A percentile compares a stretch with the other conserved stretches of the same genome.
phyloP scores from a whole-genome alignment of 2,888 invertebrate species.

The Sinotaia quadrata region DNA sequence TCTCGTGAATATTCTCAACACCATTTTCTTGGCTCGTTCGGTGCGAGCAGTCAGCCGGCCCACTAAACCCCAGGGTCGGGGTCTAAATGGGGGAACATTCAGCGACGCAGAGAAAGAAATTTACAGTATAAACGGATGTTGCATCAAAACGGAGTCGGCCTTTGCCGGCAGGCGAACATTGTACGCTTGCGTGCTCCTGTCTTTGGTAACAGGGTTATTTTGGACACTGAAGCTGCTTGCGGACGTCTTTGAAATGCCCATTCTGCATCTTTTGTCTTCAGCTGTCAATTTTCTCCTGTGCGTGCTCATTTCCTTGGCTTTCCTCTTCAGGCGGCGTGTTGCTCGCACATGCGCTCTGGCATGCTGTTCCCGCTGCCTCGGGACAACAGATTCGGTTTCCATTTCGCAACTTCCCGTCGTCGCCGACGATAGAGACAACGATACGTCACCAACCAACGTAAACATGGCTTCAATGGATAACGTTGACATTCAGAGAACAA shows the following conservation, averaged over 20 bases:
- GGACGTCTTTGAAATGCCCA: conserved; percentile 37
- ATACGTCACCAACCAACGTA: too few relatives aligned
- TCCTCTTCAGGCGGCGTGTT: conserved; percentile 13
- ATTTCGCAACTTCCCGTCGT: not conserved
- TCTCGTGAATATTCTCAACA: conserved; percentile 44
- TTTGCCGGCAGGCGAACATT: conserved; percentile 37
- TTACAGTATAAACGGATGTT: not conserved
- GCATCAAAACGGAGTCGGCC: not conserved
- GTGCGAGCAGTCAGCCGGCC: conserved; percentile 33
- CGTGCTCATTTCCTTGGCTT: conserved; percentile 12
- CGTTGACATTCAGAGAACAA: too few relatives aligned
- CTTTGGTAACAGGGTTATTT: conserved; percentile 47
- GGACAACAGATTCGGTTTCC: not conserved
- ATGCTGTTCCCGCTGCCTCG: conserved; percentile 4
- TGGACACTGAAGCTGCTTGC: conserved; percentile 51
- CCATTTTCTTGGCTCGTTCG: conserved; percentile 42
- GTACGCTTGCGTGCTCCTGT: conserved; percentile 47
- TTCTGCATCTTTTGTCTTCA: conserved; percentile 43
- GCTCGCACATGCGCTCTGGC: conserved; percentile 8
- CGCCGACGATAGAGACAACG: too few relatives aligned
- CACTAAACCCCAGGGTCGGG: not conserved
- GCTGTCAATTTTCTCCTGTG: conserved; percentile 43
- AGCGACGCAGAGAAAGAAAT: not conserved
- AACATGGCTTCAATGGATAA: too few relatives aligned
- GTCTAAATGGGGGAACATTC: not conserved